Conservation (phyloP, 1,140 invertebrate species). For the Maconellicoccus hirsutus region DNA sequence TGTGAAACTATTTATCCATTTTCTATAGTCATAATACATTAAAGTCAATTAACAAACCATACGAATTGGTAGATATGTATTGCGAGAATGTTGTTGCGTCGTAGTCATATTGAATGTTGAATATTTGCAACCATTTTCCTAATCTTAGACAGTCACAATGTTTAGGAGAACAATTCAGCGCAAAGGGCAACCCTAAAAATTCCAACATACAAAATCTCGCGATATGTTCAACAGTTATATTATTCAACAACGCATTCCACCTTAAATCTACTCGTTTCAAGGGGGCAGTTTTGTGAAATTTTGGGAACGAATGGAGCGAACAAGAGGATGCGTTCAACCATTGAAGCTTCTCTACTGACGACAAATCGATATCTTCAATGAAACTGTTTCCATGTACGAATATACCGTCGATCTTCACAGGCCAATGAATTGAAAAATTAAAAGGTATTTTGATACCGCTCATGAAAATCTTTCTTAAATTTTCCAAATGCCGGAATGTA, state of each 20-base stretch:
- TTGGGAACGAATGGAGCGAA: neutral
- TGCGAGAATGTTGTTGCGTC: too few relatives aligned
- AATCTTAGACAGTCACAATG: neutral
- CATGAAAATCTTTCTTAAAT: neutral
- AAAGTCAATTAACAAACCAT: too few relatives aligned
- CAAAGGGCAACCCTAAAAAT: neutral
- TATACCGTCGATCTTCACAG: neutral
- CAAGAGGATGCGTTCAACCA: neutral
- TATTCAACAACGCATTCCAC: neutral
- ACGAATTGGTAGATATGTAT: too few relatives aligned
- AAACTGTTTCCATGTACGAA: neutral
- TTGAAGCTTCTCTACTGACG: neutral
- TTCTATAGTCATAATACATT: too few relatives aligned
- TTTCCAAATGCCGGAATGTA: neutral
- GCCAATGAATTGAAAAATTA: neutral
- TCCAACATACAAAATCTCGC: neutral
- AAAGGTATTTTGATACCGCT: neutral
- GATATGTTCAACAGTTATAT: neutral
- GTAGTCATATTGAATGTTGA: neutral
- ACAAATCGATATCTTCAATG: neutral
- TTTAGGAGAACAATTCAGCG: neutral
- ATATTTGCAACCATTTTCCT: neutral
- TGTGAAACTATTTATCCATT: too few relatives aligned
- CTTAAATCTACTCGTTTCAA: neutral
- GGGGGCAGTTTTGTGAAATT: neutral